phyloP scores from a whole-genome alignment of 2,113 vertebrate species.

The Thymallus thymallus region DNA sequence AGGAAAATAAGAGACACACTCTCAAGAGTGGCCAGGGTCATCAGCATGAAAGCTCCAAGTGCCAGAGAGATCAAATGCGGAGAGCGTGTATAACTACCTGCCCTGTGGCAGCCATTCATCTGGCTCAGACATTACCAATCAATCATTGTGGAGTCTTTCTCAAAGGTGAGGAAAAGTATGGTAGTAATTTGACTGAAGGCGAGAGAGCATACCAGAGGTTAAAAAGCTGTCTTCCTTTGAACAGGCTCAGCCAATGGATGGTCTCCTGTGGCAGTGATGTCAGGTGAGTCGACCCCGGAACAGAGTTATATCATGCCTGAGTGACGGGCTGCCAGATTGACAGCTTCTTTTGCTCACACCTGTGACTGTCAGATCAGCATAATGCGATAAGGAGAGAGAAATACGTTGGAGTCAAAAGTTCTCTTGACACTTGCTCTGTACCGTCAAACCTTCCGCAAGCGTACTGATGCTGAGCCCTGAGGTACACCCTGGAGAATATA shows the following conservation, averaged over 20 bases:
- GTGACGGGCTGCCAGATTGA: slow-evolving; percentile 24
- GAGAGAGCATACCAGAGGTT: not conserved
- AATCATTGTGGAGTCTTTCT: not conserved
- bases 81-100: not conserved
- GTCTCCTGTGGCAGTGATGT: not conserved
- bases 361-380: slow-evolving; percentile 51
- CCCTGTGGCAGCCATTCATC: slow-evolving; percentile 16
- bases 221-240: not conserved
- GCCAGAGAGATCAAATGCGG: slow-evolving; percentile 14
- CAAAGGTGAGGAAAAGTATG: slow-evolving; percentile 26
- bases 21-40: not conserved
- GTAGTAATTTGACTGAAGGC: slow-evolving; percentile 37
- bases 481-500: slow-evolving; percentile 13
- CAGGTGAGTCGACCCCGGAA: slow-evolving; percentile 19
- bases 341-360: slow-evolving; percentile 40
- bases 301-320: slow-evolving; percentile 11
- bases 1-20: slow-evolving; percentile 10
- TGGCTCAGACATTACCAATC: slow-evolving; percentile 12
- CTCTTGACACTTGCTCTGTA: not conserved
- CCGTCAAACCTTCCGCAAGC: not conserved
- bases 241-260: slow-evolving; percentile 13
- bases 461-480: slow-evolving; percentile 13
- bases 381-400: slow-evolving; percentile 40
- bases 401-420: slow-evolving; percentile 7
- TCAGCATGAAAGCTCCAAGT: slow-evolving; percentile 6